Evolutionary conservation across 2,113 vertebrate species (phyloP).

Genomic region (Oncorhynchus clarkii): DNA sequence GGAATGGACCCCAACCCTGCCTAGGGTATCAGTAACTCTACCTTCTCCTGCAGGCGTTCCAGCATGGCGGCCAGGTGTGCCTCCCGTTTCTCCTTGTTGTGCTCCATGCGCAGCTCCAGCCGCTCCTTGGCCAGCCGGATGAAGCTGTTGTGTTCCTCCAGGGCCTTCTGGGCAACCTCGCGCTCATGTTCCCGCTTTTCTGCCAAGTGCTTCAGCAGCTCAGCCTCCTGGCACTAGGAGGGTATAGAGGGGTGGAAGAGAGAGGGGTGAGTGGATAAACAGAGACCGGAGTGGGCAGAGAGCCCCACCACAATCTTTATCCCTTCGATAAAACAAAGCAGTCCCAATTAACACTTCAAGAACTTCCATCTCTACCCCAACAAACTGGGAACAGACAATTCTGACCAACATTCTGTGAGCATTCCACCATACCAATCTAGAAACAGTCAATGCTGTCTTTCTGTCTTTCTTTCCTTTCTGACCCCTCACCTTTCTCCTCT

Average conservation of each 20-base stretch:
- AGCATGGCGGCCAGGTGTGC: conserved; percentile 85
- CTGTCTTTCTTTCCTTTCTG: too few relatives aligned
- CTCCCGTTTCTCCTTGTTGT: conserved; percentile 85
- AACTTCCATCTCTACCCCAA: too few relatives aligned
- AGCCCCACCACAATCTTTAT: neutral
- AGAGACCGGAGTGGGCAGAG: neutral
- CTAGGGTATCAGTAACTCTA: conserved; percentile 35
- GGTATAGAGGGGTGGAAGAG: neutral
- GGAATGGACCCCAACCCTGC: neutral
- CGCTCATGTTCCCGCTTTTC: conserved; percentile 88
- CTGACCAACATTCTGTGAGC: neutral
- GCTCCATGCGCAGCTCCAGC: conserved; percentile 86
- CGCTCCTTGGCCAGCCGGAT: conserved; percentile 87
- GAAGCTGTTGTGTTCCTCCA: conserved; percentile 85
- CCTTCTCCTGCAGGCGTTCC: conserved; percentile 90
- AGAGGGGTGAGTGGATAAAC: neutral
- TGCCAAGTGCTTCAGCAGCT: conserved; percentile 89
- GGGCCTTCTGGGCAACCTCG: conserved; percentile 90
- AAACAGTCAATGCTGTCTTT: neutral
- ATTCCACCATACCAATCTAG: neutral
- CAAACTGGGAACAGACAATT: too few relatives aligned
- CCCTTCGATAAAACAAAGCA: neutral
- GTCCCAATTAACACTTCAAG: neutral
- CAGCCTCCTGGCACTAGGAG: conserved; percentile 87
- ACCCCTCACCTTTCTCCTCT: conserved; percentile 83